These are phyloP conservation scores for Druon quercuslanigerum DNA, from an alignment of 1,140 invertebrate species.

Conservation along the genomic window DNA sequence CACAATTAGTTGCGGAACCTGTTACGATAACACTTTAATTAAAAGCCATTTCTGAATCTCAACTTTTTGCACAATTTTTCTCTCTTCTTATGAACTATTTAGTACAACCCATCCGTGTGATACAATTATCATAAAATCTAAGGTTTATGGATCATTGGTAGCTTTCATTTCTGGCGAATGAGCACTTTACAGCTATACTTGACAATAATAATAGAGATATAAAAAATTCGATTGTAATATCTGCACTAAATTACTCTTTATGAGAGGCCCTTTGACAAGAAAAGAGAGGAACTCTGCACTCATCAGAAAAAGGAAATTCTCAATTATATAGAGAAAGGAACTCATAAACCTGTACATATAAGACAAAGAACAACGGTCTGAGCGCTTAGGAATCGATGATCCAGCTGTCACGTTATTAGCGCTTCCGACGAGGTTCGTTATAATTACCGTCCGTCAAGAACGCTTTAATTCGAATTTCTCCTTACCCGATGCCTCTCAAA, in stretches of 20 bases:
- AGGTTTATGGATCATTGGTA: background rate
- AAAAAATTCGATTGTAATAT: conserved; percentile 23
- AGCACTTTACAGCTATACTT: background rate
- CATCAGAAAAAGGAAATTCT: conserved; percentile 6
- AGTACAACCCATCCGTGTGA: background rate
- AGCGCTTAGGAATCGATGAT: conserved; percentile 54
- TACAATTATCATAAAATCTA: conserved; percentile 2
- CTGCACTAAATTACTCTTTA: conserved; percentile 28
- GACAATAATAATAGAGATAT: conserved; percentile 1
- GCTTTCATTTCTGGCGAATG: conserved; percentile 3
- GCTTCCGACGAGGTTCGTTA: conserved; percentile 52
- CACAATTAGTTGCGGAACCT: conserved; percentile 17
- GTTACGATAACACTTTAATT: conserved; percentile 21
- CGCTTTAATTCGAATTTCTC: conserved; percentile 58
- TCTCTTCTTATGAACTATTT: background rate
- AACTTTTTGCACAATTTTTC: conserved; percentile 14
- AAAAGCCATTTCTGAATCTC: background rate
- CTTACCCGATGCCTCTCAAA: conserved; percentile 37
- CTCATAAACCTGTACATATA: background rate
- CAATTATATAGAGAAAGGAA: background rate
- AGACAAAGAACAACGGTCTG: conserved; percentile 20
- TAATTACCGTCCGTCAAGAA: conserved; percentile 53
- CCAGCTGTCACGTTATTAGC: conserved; percentile 58
- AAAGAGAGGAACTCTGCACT: conserved; percentile 11
- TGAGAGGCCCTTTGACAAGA: conserved; percentile 12